phyloP scores from a whole-genome alignment of 2,888 invertebrate species.

The Yponomeuta evonymella region DNA sequence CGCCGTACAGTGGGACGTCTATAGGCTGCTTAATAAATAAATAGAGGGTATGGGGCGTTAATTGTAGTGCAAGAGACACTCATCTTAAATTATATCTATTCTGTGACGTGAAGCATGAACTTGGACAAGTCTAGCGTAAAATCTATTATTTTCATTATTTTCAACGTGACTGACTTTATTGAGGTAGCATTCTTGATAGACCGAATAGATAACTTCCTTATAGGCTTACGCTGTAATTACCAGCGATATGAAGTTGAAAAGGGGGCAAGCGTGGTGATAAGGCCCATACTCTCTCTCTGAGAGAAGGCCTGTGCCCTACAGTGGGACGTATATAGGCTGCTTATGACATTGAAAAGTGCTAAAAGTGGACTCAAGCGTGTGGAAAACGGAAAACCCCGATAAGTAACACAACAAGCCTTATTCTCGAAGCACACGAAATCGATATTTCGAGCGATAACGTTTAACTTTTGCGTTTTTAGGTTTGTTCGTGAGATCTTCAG shows the following conservation, averaged over 20 bases:
- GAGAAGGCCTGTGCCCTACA: too few relatives aligned
- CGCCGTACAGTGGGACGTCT: too few relatives aligned
- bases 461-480: background rate
- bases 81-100: too few relatives aligned
- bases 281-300: too few relatives aligned
- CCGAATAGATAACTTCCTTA: background rate
- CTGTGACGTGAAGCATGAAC: too few relatives aligned
- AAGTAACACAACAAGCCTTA: background rate
- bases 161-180: background rate
- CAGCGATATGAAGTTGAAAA: background rate
- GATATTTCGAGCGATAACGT: background rate
- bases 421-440: background rate
- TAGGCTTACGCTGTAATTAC: background rate
- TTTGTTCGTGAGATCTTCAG: background rate
- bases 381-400: conserved; percentile 2
- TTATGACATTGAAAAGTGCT: background rate
- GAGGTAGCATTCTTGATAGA: background rate
- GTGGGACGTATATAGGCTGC: too few relatives aligned
- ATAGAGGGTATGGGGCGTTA: too few relatives aligned
- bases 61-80: too few relatives aligned
- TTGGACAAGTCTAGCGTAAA: background rate
- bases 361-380: background rate
- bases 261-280: too few relatives aligned
- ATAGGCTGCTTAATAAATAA: too few relatives aligned
- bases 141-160: background rate